A percentile compares a stretch with the other conserved stretches of the same genome.
These are phyloP conservation scores for Ornithoptera priamus DNA, from an alignment of 2,888 invertebrate genomes.

Conservation along the genomic window DNA sequence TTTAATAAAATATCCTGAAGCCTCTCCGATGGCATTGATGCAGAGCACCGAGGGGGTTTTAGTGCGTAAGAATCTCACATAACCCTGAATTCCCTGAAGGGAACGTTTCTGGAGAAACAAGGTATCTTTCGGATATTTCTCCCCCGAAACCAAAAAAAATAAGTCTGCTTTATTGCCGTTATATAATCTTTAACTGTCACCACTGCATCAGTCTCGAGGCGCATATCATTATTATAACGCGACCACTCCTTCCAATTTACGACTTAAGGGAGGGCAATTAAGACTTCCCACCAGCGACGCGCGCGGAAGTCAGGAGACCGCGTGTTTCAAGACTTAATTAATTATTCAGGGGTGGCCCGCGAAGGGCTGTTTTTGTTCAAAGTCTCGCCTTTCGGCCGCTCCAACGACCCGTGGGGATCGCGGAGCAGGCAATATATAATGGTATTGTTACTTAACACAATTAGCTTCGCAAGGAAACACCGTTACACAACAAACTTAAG, in stretches of 20 bases:
- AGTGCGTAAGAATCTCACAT: too few relatives aligned
- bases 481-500: neutral
- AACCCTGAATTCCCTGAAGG: too few relatives aligned
- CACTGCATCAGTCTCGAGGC: conserved; percentile 11
- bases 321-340: conserved; percentile 42
- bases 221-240: conserved; percentile 32
- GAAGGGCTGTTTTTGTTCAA: conserved; percentile 40
- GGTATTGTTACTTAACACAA: conserved; percentile 23
- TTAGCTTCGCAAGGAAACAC: conserved; percentile 12
- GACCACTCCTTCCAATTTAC: conserved; percentile 36
- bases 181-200: too few relatives aligned
- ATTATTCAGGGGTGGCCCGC: conserved; percentile 43
- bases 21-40: too few relatives aligned
- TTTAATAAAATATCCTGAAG: too few relatives aligned
- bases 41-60: too few relatives aligned
- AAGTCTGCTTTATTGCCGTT: too few relatives aligned
- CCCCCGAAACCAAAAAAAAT: too few relatives aligned
- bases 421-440: conserved; percentile 33
- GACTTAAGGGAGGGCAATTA: conserved; percentile 49
- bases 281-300: conserved; percentile 36
- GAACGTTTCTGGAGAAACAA: too few relatives aligned
- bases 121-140: too few relatives aligned
- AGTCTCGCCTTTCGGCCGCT: conserved; percentile 33
- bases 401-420: conserved; percentile 16
- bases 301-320: conserved; percentile 24